A percentile compares a stretch with the other conserved stretches of the same genome.
phyloP scores from a whole-genome alignment of 2,888 invertebrate genomes.

The Oligia fasciuncula region DNA sequence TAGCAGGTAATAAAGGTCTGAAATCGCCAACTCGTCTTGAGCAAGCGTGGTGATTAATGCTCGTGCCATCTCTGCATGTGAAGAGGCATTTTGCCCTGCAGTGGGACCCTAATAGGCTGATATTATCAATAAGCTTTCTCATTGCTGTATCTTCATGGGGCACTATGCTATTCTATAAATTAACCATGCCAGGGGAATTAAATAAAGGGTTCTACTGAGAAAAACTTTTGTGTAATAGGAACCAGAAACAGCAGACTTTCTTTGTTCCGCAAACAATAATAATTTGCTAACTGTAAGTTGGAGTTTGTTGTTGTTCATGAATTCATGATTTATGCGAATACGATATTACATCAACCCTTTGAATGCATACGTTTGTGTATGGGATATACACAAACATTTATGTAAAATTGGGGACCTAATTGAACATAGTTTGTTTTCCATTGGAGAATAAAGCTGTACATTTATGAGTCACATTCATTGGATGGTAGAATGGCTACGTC shows the following conservation, averaged over 20 bases:
- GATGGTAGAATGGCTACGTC: background rate
- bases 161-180: background rate
- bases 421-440: background rate
- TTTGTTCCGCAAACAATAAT: conserved; percentile 41
- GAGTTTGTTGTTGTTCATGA: conserved; percentile 51
- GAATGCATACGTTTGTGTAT: no score
- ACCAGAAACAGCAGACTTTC: conserved; percentile 38
- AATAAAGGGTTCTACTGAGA: background rate
- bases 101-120: background rate
- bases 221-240: conserved; percentile 35
- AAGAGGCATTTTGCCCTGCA: background rate
- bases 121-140: background rate
- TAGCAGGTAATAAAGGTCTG: no score
- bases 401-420: no score
- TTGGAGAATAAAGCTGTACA: background rate
- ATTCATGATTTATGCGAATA: conserved; percentile 55
- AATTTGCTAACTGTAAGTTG: conserved; percentile 40
- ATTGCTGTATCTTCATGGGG: background rate
- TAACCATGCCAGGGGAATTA: background rate
- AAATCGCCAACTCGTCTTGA: background rate
- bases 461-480: background rate
- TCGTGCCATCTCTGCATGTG: background rate
- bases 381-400: background rate
- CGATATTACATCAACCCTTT: conserved; percentile 26
- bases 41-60: background rate